Base-by-base conservation (phyloP, 2,888 invertebrate species). In the Thalpophila matura region DNA sequence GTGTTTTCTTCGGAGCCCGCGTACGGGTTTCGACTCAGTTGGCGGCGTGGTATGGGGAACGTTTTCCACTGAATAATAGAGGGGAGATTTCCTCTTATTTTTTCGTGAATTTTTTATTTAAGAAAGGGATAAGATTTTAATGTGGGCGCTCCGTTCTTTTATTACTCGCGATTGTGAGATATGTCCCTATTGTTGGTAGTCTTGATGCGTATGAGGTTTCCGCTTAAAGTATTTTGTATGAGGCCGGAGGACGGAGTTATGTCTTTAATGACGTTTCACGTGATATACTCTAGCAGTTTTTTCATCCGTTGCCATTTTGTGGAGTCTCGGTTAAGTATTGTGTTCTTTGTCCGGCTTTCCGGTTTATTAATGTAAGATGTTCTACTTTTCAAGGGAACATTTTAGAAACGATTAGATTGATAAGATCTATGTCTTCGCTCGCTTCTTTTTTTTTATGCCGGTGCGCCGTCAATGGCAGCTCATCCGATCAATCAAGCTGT, bases 101-200 rank as follows among this genome's bases (percentile, higher is more conserved):
- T 94, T 94, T 94, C 93, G 94, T 94, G 95, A 94, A 92, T 94
- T 94, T 94, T 95, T 94, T 94, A 94, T 95, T 94, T 94, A 95
- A 94, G 94, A 94, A 94, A 94, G 91, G 94, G 94, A 95, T 95
- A 95, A 94, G 94, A 94, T 94, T 95, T 95, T 95, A 94, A 94
- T 95, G 94, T 94, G 92, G 92, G 90, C 88, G 90, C 91, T 89
- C 86, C 85, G 80, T 77, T 89, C 90, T 91, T 92, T 94, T 94
- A 95, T 94, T 94, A 94, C 93, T 90, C 70, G 84, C 88, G 92
- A 91, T 92, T 91, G 89, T 89, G 91, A 92, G 89, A 91, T 92
- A 91, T 91, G 86, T 84, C 82, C 85, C 90, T 82, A 93, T 93
- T 94, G 94, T 94, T 90, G 86, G 79, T 81, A 85, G 87, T 87